Evolutionary conservation across 2,888 invertebrate species (phyloP), one percentile per base, ranked within the genome.

Genomic region (Litoditis marina): DNA sequence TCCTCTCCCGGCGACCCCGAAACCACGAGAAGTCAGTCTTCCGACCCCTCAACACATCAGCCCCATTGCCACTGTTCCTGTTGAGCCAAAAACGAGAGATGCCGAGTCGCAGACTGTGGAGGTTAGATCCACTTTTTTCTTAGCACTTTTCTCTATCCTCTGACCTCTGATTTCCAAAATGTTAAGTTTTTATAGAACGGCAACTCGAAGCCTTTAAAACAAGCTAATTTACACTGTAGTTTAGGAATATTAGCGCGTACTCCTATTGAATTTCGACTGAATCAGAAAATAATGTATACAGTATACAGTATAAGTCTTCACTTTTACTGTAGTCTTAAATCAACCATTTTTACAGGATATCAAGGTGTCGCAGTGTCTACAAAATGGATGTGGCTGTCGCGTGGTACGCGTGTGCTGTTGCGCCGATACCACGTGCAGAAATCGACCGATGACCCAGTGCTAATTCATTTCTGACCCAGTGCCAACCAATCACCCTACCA

Each of bases 321-420:
- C n/a, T n/a, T n/a, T n/a, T n/a, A n/a, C n/a, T n/a, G n/a, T n/a
- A n/a, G n/a, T n/a, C n/a, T n/a, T n/a, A n/a, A n/a, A n/a, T n/a
- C 36, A 36, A 11, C 36, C 7, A 36, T 11, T 11, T 39, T 57
- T 68, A 60, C 61, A 71, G 70, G 69, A 71, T 49, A 71, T 71
- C 62, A 60, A 66, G 54, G 67, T 73, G 27, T 71, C 71, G 7
- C 69, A 68, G 53, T 74, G 74, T 52, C 55, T 72, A 30, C 62
- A 65, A 22, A 51, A 69, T 34, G 72, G 74, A 16, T 76, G 75
- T 60, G 69, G 73, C 6, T 78, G 77, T 54, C 72, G 77, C 42
- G 70, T 80, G 28, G 73, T 80, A 25, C 69, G 77, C 13, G 69
- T 79, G 46, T 80, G 80, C 60, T 80, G 80, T 62, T 80, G 80